Conservation (phyloP, 2,113 vertebrate species). For the Pedionomus torquatus region DNA sequence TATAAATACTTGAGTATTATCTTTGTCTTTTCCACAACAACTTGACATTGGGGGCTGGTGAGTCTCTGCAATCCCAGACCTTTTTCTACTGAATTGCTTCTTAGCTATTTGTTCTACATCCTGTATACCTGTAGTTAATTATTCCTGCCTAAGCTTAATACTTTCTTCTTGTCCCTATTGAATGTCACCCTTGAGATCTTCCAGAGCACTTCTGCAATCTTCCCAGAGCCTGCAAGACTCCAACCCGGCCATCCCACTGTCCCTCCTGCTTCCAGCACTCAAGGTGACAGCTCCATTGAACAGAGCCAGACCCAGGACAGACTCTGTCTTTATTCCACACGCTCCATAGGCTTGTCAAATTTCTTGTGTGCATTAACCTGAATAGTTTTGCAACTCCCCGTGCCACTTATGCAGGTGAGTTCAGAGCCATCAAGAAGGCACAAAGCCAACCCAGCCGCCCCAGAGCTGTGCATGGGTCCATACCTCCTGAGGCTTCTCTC, state of each 20-base stretch:
- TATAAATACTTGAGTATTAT: background rate
- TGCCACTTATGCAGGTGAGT: background rate
- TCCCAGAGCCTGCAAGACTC: background rate
- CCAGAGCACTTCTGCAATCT: slow-evolving; percentile 39
- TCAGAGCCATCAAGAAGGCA: background rate
- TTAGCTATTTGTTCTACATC: slow-evolving; percentile 36
- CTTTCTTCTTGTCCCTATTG: slow-evolving; percentile 49
- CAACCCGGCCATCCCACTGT: accelerated
- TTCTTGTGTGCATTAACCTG: background rate
- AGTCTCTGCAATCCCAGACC: slow-evolving; percentile 19
- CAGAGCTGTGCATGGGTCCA: background rate
- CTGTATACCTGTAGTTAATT: slow-evolving; percentile 52
- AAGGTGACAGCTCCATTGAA: background rate
- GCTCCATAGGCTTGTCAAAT: background rate
- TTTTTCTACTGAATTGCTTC: slow-evolving; percentile 51
- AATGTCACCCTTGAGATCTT: slow-evolving; percentile 53
- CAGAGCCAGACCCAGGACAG: background rate
- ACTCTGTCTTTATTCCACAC: background rate
- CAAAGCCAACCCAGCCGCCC: background rate
- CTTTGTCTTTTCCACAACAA: background rate
- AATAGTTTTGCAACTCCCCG: background rate
- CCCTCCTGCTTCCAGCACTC: background rate
- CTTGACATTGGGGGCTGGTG: slow-evolving; percentile 21
- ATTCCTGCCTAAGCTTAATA: slow-evolving; percentile 66
- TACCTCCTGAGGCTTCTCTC: slow-evolving; percentile 88